Base-by-base conservation (phyloP, 2,797 vertebrate genomes). In the Pempheris klunzingeri region DNA sequence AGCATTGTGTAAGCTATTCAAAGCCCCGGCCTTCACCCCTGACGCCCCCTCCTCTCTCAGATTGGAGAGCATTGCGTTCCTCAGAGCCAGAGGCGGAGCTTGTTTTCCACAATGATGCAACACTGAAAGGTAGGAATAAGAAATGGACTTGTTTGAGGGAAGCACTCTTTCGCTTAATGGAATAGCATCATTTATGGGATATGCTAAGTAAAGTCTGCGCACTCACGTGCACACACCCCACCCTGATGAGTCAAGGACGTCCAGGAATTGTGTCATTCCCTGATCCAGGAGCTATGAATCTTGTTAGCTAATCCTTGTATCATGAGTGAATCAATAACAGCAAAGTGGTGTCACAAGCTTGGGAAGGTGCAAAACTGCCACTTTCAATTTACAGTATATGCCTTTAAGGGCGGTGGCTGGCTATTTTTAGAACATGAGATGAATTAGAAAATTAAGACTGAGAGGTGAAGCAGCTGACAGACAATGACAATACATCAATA, bases 231-330 rank as follows among this genome's bases (percentile, higher is more conserved):
- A 65, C 38, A 59, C 54, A 62, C 41, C 22, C 58, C 18, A 5
- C 66, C 24, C 14, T 32, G 53, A 77, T 87, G 89, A 93, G 81
- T 91, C 90, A 94, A 93, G 86, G 89, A 78, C 81, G 2, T 86
- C 76, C 83, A 74, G 78, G 87, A 92, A 91, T 71, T 49, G 32
- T 32, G 76, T 82, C 57, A 46, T 55, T 66, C 70, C 68, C 65
- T 74, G 59, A 64, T 82, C 74, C 68, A 75, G 54, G 39, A 78
- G 61, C 75, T 49, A 74, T 85, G 69, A 88, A 92, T 90, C 87
- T 54, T 74, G 71, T 91, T 72, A 87, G 75, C 39, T 72, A 76
- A 77, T 75, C 75, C 55, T 39, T 32, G 32, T 43, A 76, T 82
- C 82, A 82, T 58, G 55, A 80, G 34, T 69, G 71, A 82, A 90